Percentiles rank a stretch among this genome's conserved stretches.
Evolutionary conservation across 1,140 invertebrate species (phyloP).

Genomic region (Steinernema feltiae): DNA sequence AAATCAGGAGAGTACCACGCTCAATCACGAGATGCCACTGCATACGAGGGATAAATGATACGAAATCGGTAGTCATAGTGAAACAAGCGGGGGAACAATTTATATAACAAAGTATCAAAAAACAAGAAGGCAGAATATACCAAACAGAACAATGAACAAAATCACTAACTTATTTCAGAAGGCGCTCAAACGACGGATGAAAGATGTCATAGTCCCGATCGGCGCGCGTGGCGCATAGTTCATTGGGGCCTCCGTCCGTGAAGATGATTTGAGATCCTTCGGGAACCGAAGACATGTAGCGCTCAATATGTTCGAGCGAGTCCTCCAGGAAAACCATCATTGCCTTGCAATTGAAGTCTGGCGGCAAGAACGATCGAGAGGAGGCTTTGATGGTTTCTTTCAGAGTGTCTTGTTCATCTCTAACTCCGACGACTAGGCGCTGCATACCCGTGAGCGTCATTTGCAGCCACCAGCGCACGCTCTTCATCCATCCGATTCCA

Average conservation of each 20-base stretch:
- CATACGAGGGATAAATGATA: no score
- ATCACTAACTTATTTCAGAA: neutral
- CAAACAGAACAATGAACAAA: neutral
- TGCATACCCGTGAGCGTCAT: neutral
- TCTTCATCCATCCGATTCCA: neutral
- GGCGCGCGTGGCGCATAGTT: neutral
- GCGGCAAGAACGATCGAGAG: neutral
- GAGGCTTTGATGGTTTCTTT: neutral
- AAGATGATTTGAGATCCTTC: neutral
- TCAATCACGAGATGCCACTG: no score
- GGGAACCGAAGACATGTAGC: neutral
- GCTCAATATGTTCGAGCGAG: neutral
- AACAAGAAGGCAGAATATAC: no score
- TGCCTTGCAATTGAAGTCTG: neutral
- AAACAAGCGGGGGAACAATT: no score
- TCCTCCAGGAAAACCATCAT: neutral
- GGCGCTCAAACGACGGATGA: neutral
- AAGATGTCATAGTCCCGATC: neutral
- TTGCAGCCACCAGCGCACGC: slow-evolving; percentile 2
- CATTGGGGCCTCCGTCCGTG: neutral
- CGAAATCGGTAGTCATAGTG: no score
- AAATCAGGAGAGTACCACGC: no score
- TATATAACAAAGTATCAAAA: no score
- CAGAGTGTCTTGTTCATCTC: neutral
- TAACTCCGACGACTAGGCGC: neutral